Percentiles rank a stretch among this genome's conserved stretches.
phyloP scores from a whole-genome alignment of 2,113 vertebrate genomes.

The Ameiurus melas region DNA sequence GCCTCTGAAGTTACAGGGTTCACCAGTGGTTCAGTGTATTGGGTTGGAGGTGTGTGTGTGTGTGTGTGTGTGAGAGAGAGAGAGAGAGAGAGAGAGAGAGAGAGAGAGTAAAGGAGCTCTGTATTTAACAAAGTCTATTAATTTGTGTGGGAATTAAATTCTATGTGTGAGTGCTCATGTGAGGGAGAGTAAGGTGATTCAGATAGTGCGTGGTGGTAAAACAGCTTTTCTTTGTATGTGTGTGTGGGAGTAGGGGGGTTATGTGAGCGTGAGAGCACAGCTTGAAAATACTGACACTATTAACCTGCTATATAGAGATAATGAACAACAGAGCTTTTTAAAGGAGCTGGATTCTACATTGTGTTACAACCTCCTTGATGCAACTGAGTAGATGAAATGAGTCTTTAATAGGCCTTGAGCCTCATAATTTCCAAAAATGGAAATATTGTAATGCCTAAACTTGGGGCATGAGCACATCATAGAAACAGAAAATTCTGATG shows the following conservation, averaged over 20 bases:
- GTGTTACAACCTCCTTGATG: slow-evolving; percentile 31
- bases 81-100: not conserved
- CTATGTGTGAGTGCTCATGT: not conserved
- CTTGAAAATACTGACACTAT: slow-evolving; percentile 43
- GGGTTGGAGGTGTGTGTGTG: slow-evolving; percentile 28
- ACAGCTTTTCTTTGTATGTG: slow-evolving; percentile 8
- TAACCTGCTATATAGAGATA: slow-evolving; percentile 25
- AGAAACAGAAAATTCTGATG: slow-evolving; percentile 15
- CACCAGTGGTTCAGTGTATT: slow-evolving; percentile 48
- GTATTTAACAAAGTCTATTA: slow-evolving; percentile 16
- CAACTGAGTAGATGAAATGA: slow-evolving; percentile 31
- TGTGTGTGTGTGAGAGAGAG: slow-evolving; percentile 13
- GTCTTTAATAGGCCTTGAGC: slow-evolving; percentile 20
- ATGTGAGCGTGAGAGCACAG: slow-evolving; percentile 15
- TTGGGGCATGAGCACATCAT: slow-evolving; percentile 40
- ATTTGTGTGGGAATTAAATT: slow-evolving; percentile 44
- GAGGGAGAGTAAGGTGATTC: slow-evolving; percentile 27
- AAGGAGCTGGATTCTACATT: not conserved
- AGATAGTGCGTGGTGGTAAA: slow-evolving; percentile 29
- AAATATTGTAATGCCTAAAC: slow-evolving; percentile 36
- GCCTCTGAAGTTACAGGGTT: slow-evolving; percentile 54
- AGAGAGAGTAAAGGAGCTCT: slow-evolving; percentile 4
- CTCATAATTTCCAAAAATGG: slow-evolving; percentile 48
- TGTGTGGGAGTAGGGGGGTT: not conserved
- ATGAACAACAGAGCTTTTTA: slow-evolving; percentile 18